Conservation (phyloP, 1,140 invertebrate species). For the Diploscapter pachys region DNA sequence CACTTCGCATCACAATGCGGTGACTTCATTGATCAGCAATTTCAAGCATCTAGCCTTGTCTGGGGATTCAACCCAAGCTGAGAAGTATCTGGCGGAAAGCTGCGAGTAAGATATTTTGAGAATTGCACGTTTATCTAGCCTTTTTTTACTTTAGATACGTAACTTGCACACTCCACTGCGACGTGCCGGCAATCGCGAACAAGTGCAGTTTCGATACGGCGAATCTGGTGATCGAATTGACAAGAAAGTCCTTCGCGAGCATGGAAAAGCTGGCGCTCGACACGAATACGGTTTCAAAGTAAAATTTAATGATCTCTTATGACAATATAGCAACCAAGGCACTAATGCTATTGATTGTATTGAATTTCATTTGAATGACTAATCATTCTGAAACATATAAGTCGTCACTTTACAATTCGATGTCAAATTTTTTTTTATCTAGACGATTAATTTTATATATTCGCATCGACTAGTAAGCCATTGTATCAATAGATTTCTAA, state of each 20-base stretch:
- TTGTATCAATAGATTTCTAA: background rate
- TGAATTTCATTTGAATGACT: background rate
- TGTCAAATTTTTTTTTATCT: constrained; percentile 9
- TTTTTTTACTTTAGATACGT: constrained; percentile 45
- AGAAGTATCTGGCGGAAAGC: constrained; percentile 51
- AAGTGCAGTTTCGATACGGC: constrained; percentile 53
- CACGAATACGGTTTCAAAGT: constrained; percentile 55
- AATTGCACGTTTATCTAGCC: constrained; percentile 12
- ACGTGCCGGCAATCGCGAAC: constrained; percentile 54
- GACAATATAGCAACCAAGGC: background rate
- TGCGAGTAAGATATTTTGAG: constrained; percentile 45
- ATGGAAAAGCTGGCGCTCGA: constrained; percentile 56
- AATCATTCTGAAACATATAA: background rate
- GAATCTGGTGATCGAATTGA: constrained; percentile 54
- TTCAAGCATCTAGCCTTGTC: constrained; percentile 56
- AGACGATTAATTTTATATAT: background rate
- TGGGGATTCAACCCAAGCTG: constrained; percentile 54
- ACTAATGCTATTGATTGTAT: constrained; percentile 14
- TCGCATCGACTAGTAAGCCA: background rate
- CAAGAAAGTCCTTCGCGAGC: constrained; percentile 45
- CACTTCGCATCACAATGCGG: constrained; percentile 51
- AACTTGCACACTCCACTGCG: constrained; percentile 55
- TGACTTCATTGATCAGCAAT: constrained; percentile 51
- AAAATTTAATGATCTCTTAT: background rate
- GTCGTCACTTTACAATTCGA: too few species aligned